Base-by-base conservation (phyloP, 23 tunicate species). In the Styela plicata region DNA sequence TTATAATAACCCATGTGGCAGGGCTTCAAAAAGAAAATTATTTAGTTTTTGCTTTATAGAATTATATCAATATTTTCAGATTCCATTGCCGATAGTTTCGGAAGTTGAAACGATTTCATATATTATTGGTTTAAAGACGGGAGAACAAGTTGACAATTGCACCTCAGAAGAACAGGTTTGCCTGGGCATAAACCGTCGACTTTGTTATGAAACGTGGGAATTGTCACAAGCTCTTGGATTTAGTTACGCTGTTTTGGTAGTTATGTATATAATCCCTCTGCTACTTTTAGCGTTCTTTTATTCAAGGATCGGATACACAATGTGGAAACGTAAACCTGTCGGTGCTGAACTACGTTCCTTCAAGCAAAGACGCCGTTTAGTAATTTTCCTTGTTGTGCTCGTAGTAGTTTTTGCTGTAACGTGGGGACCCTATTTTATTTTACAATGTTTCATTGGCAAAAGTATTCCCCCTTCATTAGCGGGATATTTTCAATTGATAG, bases 351-450 rank as follows among this genome's bases (percentile, higher is more conserved):
- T 44, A 28, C 52, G 37, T 25, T 69, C 85, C 34, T 57, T 69
- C 64, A 74, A 75, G 69, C 74, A 75, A 53, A 37, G 76, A 69
- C 67, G 78, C 2, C 71, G 83, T n/a, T 34, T 87, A 13, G 19
- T 76, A 30, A 18, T 69, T 33, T 57, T 87, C 70, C 53, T 87
- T 63, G 69, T 82, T 18, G 68, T 76, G 22, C 77, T 87, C 35
- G 91, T 83, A 0, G 79, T 63, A 2, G 68, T 64, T 3, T 87
- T 87, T 57, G 86, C 86, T 21, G 67, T 87, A 63, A 74, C 75
- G 64, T 87, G 91, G 91, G 91, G 91, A 23, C 91, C 91, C 23
- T 87, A 82, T 64, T 87, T 87, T 44, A 69, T 82, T 2, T 32
- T 83, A n/a, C 83, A 77, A 80, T 86, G 89, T 36, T 30, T 86